Evolutionary conservation across 2,888 invertebrate species (phyloP).

Genomic region (Cantharis lateralis): DNA sequence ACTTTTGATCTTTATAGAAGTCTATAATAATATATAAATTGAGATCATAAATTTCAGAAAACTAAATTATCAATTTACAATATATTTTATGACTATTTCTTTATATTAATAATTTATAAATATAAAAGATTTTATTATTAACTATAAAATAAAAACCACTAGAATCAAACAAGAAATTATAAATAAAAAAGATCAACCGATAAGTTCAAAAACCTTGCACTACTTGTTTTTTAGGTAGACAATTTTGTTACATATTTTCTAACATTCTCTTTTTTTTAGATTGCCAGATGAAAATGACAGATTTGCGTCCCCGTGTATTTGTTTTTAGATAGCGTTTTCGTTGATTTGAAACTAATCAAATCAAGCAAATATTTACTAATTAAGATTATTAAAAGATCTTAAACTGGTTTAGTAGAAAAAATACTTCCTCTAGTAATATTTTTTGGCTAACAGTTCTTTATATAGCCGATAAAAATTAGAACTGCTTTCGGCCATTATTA

Average conservation of each 20-base stretch:
- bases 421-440: neutral
- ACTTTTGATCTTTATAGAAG: neutral
- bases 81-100: neutral
- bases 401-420: neutral
- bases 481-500: neutral
- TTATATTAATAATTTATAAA: neutral
- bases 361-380: neutral
- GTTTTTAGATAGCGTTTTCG: neutral
- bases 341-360: neutral
- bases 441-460: neutral
- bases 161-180: neutral
- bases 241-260: neutral
- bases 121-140: neutral
- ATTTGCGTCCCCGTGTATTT: neutral
- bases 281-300: neutral
- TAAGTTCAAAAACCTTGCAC: slow-evolving; percentile 2
- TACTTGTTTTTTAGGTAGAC: neutral
- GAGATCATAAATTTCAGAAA: neutral
- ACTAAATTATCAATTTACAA: neutral
- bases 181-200: neutral
- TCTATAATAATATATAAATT: neutral
- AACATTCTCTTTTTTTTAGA: neutral
- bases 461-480: neutral
- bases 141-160: neutral
- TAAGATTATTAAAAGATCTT: neutral